Evolutionary conservation across 2,888 invertebrate species (phyloP), one percentile per base, ranked within the genome.

Genomic region (Eilema griseolum): DNA sequence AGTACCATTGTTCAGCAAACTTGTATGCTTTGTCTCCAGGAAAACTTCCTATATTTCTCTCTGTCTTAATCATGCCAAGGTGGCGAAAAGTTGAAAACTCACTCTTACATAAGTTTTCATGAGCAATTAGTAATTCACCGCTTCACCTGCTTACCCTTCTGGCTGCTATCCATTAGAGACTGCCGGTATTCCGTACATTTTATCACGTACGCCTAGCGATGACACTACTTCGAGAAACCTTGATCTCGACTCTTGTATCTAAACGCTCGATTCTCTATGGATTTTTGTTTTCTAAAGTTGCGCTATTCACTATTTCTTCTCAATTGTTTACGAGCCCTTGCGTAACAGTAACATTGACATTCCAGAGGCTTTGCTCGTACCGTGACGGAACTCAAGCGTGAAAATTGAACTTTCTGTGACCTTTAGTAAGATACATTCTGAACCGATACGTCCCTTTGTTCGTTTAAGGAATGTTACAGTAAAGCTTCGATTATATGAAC

Each of bases 261-360:
- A 20, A 52, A 52, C 28, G n/a, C 28, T 46, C 41, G n/a, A 64
- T 64, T 64, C 28, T 64, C 64, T 52, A 52, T 11, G 52, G 14
- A 33, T 16, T 20, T 37, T 57, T 10, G 10, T 16, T 1, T 57
- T 31, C n/a, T 61, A 26, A 11, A 26, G 14, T 20, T 56, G 37
- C n/a, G 11, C 24, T 33, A 56, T 5, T 33, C 56, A 65, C 14
- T 11, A 20, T 31, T 31, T 31, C 7, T 52, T 31, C 52, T 31
- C n/a, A 23, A n/a, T 64, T n/a, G n/a, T 33, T 16, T 16, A 26
- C 56, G 3, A 37, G 41, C 41, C 66, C 52, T 69, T 66, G 16
- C 46, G 46, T 62, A 66, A 70, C 62, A 67, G 59, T 70, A 67
- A 70, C 70, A 67, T 63, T 67, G 66, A 63, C 66, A 70, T 70